Evolutionary conservation across 1,140 invertebrate genomes (phyloP).

Genomic region (Nomia melanderi): DNA sequence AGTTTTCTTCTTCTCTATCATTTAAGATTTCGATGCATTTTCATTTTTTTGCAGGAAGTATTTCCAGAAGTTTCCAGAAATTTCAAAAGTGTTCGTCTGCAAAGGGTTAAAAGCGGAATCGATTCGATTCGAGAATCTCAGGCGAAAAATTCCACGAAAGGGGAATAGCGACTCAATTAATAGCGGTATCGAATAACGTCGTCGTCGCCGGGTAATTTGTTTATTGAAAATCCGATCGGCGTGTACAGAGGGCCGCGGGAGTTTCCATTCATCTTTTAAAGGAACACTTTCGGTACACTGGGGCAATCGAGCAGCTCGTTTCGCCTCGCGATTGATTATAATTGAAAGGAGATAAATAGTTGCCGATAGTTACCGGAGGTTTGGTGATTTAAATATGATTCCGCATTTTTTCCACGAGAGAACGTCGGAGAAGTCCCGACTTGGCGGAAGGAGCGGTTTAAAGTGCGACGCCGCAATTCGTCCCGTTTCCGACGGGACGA

Average conservation of each 20-base stretch:
- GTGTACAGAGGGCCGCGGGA: background rate
- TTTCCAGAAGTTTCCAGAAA: too few species aligned
- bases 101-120: background rate
- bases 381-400: background rate
- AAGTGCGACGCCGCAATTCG: constrained; percentile 40
- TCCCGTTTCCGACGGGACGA: constrained; percentile 18
- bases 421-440: background rate
- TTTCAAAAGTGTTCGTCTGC: too few species aligned
- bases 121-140: background rate
- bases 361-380: background rate
- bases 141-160: background rate
- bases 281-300: background rate
- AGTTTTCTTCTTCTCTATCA: too few species aligned
- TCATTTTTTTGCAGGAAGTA: too few species aligned
- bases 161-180: constrained; percentile 5
- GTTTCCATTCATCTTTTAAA: constrained; percentile 11
- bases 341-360: constrained; percentile 41
- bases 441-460: constrained; percentile 17
- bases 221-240: background rate
- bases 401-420: background rate
- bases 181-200: background rate
- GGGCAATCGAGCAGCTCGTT: background rate
- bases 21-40: too few species aligned
- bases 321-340: constrained; percentile 1
- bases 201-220: constrained; percentile 7